Conservation (phyloP, 2,113 vertebrate genomes). For the Girardinichthys multiradiatus region DNA sequence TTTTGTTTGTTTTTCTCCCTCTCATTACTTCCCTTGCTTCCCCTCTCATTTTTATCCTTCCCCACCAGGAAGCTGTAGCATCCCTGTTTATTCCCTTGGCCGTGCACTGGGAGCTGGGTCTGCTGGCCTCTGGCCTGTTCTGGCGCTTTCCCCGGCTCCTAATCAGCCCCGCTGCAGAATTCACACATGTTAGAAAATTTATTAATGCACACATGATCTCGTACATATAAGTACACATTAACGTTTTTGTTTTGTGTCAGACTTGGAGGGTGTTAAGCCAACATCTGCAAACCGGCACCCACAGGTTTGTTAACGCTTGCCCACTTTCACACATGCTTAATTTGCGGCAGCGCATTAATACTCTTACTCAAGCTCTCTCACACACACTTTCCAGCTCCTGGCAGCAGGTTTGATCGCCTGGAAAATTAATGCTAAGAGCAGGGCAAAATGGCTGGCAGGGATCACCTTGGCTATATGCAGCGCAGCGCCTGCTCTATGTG, state of each 20-base stretch:
- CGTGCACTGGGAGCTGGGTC: conserved; percentile 39
- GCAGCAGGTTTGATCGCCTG: conserved; percentile 71
- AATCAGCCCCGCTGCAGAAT: conserved; percentile 45
- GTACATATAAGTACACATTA: conserved; percentile 8
- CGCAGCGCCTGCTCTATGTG: conserved; percentile 43
- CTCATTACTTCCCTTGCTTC: conserved; percentile 60
- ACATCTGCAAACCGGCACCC: conserved; percentile 22
- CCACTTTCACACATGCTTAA: conserved; percentile 28
- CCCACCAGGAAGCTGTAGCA: conserved; percentile 62
- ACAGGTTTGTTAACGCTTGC: conserved; percentile 30
- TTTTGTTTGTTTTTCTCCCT: conserved; percentile 60
- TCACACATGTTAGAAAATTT: conserved; percentile 50
- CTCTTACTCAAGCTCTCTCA: conserved; percentile 10
- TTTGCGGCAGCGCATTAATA: conserved; percentile 44
- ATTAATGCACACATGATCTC: conserved; percentile 37
- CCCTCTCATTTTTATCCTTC: conserved; percentile 57
- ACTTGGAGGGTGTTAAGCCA: conserved; percentile 39
- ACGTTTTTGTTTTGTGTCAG: conserved; percentile 32
- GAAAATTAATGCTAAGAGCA: conserved; percentile 76
- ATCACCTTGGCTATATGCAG: conserved; percentile 65
- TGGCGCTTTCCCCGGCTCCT: conserved; percentile 46
- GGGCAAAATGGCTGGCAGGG: conserved; percentile 75
- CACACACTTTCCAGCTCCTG: conserved; percentile 42
- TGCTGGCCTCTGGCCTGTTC: conserved; percentile 63
- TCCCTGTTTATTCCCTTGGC: conserved; percentile 59